Evolutionary conservation across 2,888 invertebrate genomes (phyloP), one percentile per base, ranked within the genome.

Genomic region (Lysandra coridon): DNA sequence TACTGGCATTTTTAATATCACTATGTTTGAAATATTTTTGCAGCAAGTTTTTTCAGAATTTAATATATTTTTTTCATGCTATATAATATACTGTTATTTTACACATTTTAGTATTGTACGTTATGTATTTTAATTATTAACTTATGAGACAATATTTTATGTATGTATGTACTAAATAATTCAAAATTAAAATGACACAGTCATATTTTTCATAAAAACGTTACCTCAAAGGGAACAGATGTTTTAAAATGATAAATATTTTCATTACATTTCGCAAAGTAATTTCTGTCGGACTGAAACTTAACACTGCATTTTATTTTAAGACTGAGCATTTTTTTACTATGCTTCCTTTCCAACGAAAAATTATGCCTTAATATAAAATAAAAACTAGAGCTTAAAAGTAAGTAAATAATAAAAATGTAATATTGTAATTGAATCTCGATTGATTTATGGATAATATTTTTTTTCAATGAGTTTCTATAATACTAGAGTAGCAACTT

Each of bases 241-340:
- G 64, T 64, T 64, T 69, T 60, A 23, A 64, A 64, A 64, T 64
- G 4, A 69, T 4, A 4, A 69, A 69, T 64, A 30, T 64, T 30
- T 2, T 64, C 64, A 69, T 17, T 33, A 12, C 49, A 49, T 49
- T 14, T 14, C 2, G 2, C 12, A 23, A 14, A 49, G 23, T 4
- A 49, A 49, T 75, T 75, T 44, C 30, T 23, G 23, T n/a, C 14
- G n/a, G 23, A 30, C 76, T 53, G 53, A 76, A 57, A 40, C 37
- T 75, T 30, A 75, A 23, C 14, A 49, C 14, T 75, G 76, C 37
- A 76, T 76, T 76, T 76, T 76, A 76, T 76, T 57, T 57, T 30
- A 76, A 76, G 76, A 76, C 76, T 76, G 76, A 76, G 76, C 76
- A 76, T 76, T 76, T 76, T 76, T 17, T 76, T 57, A 76, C 76